A percentile compares a stretch with the other conserved stretches of the same genome.
Conservation (phyloP, 2,888 invertebrate genomes). For the Tricholauxania praeusta region DNA sequence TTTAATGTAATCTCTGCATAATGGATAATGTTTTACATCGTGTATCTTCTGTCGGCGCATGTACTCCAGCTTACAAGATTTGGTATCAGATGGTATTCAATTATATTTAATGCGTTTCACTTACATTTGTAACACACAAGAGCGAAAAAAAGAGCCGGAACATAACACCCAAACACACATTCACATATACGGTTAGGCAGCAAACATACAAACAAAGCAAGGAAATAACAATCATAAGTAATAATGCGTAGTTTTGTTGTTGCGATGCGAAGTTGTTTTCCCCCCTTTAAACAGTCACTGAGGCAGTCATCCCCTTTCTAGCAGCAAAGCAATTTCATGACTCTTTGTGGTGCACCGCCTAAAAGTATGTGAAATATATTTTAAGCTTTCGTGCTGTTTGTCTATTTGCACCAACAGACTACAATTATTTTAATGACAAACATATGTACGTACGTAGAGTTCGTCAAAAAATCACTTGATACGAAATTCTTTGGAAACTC, state of each 20-base stretch:
- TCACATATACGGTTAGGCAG: neutral
- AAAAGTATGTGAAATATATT: conserved; percentile 33
- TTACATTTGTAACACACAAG: conserved; percentile 28
- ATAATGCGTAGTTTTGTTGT: conserved; percentile 4
- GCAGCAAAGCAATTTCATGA: neutral
- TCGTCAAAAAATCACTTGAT: neutral
- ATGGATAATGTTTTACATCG: too few species aligned
- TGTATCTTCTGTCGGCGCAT: too few species aligned
- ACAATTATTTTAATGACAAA: conserved; percentile 28
- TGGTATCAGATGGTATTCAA: conserved; percentile 25
- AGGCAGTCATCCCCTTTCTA: neutral
- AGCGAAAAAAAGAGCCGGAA: neutral
- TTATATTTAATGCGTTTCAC: conserved; percentile 35
- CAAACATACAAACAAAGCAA: neutral
- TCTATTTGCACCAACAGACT: conserved; percentile 16
- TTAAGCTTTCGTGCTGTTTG: conserved; percentile 24
- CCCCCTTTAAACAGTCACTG: neutral
- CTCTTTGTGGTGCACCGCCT: conserved; percentile 22
- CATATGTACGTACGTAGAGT: neutral
- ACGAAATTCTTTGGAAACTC: too few species aligned
- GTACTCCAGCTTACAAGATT: too few species aligned
- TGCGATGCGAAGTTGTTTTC: neutral
- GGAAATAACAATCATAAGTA: conserved; percentile 7
- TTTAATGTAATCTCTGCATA: too few species aligned
- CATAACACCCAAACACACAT: neutral